Evolutionary conservation across 1,140 invertebrate genomes (phyloP).

Genomic region (Bombus cullumanus): DNA sequence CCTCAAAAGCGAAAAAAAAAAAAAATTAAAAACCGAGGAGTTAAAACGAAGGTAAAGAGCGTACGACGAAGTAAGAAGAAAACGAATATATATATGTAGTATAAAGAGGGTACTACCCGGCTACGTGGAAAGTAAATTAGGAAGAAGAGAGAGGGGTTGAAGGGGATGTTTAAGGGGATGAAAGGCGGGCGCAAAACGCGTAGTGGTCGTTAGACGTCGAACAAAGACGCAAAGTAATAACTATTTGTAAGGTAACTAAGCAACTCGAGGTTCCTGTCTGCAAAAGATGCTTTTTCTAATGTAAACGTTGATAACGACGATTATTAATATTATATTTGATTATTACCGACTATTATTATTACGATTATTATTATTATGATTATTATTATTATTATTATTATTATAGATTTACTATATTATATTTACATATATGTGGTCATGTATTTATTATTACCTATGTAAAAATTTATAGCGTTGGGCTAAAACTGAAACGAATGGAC

Average conservation of each 20-base stretch:
- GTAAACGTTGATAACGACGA: constrained; percentile 77
- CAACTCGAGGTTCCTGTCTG: constrained; percentile 81
- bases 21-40: background rate
- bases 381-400: constrained; percentile 74
- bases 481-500: constrained; percentile 53
- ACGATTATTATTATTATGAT: constrained; percentile 74
- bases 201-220: constrained; percentile 45
- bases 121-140: constrained; percentile 14
- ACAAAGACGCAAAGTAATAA: constrained; percentile 75
- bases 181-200: constrained; percentile 30
- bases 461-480: constrained; percentile 73
- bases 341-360: constrained; percentile 69
- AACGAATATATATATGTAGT: too few relatives aligned
- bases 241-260: constrained; percentile 79
- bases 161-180: background rate
- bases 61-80: background rate
- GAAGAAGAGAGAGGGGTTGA: constrained; percentile 18
- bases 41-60: too few relatives aligned
- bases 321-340: constrained; percentile 73
- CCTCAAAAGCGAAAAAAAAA: background rate
- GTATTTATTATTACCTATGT: constrained; percentile 73
- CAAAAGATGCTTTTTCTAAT: constrained; percentile 80
- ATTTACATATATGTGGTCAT: constrained; percentile 77
- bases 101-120: background rate
- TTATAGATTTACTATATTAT: constrained; percentile 77